Base-by-base conservation (phyloP, 2,797 vertebrate species). In the Ficedula albicollis region DNA sequence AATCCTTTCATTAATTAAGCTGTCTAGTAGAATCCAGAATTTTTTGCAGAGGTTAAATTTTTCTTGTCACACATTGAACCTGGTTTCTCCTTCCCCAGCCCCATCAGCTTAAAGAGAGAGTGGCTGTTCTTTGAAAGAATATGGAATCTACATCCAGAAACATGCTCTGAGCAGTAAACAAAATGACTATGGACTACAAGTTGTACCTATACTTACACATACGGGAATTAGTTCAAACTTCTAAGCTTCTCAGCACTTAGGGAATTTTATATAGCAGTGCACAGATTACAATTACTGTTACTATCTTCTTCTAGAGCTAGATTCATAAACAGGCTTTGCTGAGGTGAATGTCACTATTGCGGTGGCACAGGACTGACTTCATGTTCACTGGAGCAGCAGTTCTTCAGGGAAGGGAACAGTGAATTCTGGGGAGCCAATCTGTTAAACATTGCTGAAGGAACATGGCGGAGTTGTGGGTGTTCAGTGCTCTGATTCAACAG, bases 401-500 rank as follows among this genome's bases (percentile, higher is more conserved):
- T 94, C 88, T 85, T 76, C 70, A 63, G 43, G 29, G 38, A 81
- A 88, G 73, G 25, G 38, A 94, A 90, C 14, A 38, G 94, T 10
- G 13, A 92, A 95, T 97, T 96, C 91, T 78, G 79, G 91, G 94
- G 90, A 97, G 83, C 51, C 2, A 0, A 85, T 94, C 91, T 93
- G 66, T 94, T 94, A 95, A 95, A 91, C 79, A 70, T 32, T 81
- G 94, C 81, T 72, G 87, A 90, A 97, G 94, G 55, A 97, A 89
- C 59, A 94, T 0, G 9, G 84, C 30, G 77, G 81, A 91, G 95
- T 90, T 83, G 90, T 91, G 96, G 96, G 97, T 78, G 84, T 93
- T 93, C 48, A 73, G 76, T 46, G 84, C 90, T 92, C 93, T 51
- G 78, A 96, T 97, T 96, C 96, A 97, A 96, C 91, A 97, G 91